Percentiles rank a stretch among this genome's conserved stretches.
phyloP scores from a whole-genome alignment of 2,113 vertebrate species.

The Casuarius casuarius region DNA sequence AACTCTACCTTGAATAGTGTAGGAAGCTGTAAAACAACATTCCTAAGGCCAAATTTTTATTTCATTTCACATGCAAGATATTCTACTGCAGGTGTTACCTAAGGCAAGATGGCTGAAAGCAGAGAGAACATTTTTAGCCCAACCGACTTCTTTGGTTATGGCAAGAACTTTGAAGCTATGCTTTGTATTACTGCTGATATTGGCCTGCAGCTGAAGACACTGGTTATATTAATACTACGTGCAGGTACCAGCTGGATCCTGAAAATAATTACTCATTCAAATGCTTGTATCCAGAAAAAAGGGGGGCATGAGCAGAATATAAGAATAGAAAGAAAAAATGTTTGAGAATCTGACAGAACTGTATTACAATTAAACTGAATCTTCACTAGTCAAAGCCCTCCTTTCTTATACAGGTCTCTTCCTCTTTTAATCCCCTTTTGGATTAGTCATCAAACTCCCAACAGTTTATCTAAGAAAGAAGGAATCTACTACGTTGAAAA shows the following conservation, averaged over 20 bases:
- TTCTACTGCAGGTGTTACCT: not conserved
- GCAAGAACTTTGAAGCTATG: not conserved
- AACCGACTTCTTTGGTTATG: not conserved
- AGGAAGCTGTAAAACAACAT: not conserved
- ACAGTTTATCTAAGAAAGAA: not conserved
- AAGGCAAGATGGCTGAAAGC: not conserved
- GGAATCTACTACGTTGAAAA: not conserved
- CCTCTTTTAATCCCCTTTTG: not conserved
- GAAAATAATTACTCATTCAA: slow-evolving; percentile 4
- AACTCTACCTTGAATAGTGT: not conserved
- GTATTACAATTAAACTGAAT: not conserved
- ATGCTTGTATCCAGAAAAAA: not conserved
- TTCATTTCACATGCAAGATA: not conserved
- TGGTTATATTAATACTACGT: not conserved
- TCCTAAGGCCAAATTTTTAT: not conserved
- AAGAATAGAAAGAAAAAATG: not conserved
- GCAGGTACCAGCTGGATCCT: not conserved
- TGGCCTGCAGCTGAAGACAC: not conserved
- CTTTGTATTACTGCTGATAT: not conserved
- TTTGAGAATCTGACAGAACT: not conserved
- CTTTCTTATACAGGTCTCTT: not conserved
- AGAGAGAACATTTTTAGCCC: not conserved
- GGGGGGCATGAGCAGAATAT: not conserved
- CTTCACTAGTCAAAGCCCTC: not conserved
- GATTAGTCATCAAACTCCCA: not conserved